Evolutionary conservation across 2,113 vertebrate species (phyloP).

Genomic region (Paraplagusia blochii): DNA sequence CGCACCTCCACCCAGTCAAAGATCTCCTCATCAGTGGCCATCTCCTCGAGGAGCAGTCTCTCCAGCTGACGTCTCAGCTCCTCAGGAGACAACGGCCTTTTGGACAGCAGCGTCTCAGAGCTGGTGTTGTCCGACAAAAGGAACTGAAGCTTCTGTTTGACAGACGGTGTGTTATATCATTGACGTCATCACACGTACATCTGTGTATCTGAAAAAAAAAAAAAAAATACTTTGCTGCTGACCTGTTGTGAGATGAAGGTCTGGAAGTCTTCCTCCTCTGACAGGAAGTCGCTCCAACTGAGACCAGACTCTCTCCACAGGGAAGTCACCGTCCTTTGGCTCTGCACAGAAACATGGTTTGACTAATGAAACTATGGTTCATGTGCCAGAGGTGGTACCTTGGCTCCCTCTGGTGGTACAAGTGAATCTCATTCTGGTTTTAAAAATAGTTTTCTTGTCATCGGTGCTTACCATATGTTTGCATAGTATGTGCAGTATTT

Average conservation of each 20-base stretch:
- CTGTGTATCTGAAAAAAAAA: not conserved
- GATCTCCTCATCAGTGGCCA: conserved; percentile 93
- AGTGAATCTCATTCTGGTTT: too few species aligned
- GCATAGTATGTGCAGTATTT: conserved; percentile 99
- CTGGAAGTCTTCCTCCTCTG: conserved; percentile 88
- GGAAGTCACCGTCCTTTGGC: conserved; percentile 94
- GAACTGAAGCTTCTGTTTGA: conserved; percentile 89
- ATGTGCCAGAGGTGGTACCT: too few species aligned
- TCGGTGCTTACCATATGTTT: conserved; percentile 92
- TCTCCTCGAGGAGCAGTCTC: conserved; percentile 90
- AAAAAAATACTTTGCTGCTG: conserved; percentile 8
- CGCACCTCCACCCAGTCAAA: conserved; percentile 98
- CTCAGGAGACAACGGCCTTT: conserved; percentile 81
- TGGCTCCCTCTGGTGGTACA: too few species aligned
- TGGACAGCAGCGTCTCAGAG: conserved; percentile 79
- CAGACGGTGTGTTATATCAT: too few species aligned
- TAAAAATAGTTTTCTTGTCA: too few species aligned
- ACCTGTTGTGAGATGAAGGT: conserved; percentile 91
- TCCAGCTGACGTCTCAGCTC: conserved; percentile 88
- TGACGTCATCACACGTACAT: too few species aligned
- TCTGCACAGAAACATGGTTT: conserved; percentile 72
- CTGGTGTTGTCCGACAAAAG: conserved; percentile 79
- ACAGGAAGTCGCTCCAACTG: conserved; percentile 87
- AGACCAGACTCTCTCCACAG: conserved; percentile 92
- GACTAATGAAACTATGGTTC: too few species aligned